Conservation (phyloP, 2,797 vertebrate species). For the Petrocephalus sullivani region DNA sequence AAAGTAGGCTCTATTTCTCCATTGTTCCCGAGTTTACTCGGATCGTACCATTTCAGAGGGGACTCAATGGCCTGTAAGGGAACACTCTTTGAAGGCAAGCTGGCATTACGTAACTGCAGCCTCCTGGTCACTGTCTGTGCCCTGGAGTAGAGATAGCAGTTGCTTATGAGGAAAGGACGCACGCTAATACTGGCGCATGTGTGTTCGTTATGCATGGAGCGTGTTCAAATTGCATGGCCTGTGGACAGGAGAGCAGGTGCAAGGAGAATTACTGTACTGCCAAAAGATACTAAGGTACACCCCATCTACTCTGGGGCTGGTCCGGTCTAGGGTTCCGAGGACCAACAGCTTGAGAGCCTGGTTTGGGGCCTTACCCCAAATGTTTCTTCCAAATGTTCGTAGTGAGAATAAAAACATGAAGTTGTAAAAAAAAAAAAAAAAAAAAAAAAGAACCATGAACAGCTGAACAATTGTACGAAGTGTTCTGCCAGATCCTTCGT, state of each 20-base stretch:
- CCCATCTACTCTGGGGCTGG: slow-evolving; percentile 59
- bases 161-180: neutral
- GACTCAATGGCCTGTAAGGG: neutral
- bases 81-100: neutral
- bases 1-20: neutral
- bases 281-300: slow-evolving; percentile 63
- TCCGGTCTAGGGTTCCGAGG: slow-evolving; percentile 44
- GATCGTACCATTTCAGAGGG: neutral
- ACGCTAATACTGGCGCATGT: neutral
- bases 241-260: neutral
- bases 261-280: neutral
- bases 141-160: neutral
- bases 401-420: slow-evolving; percentile 36
- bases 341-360: slow-evolving; percentile 77
- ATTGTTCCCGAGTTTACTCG: neutral
- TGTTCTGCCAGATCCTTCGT: slow-evolving; percentile 28
- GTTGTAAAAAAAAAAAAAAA: slow-evolving; percentile 29
- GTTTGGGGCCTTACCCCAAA: slow-evolving; percentile 79
- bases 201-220: neutral
- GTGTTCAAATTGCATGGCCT: neutral
- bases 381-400: slow-evolving; percentile 67
- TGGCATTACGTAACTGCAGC: neutral
- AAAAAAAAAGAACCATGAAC: slow-evolving; percentile 3
- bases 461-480: slow-evolving; percentile 26
- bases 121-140: neutral